Base-by-base conservation (phyloP, 2,113 vertebrate genomes). In the Halichoerus grypus region DNA sequence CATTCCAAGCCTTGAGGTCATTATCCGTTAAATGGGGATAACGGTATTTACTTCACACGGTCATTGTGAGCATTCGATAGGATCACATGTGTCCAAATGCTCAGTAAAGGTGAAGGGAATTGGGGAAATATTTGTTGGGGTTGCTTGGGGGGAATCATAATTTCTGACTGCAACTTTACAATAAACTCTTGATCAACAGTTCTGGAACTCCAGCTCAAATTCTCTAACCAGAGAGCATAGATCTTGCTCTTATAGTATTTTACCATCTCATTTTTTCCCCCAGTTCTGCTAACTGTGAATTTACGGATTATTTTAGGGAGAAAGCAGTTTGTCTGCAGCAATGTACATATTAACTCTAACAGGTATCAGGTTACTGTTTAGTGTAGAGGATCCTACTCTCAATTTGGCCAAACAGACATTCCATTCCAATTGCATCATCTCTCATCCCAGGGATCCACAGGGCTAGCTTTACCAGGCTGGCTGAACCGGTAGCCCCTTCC, bases 221-320 rank as follows among this genome's bases (percentile, higher is more conserved):
- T 96, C 31, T 81, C 82, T 31, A 83, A 84, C 7, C 15, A 83
- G 63, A 92, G n/a, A 80, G 24, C 9, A 36, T 11, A 92, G 39
- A 81, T 51, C 11, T 89, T 92, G 33, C 26, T 91, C 21, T 65
- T 65, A 87, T 39, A 7, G 15, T 65, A n/a, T 93, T 96, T 49
- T 53, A 33, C 11, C 59, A 51, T 86, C 33, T 51, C 0, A 26
- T 28, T 51, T 95, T 72, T 85, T 49, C 28, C 46, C 46, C 46
- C 46, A 84, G 24, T 96, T 97, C n/a, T 92, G n/a, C 18, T 49
- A 39, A 59, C 33, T 90, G 39, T 94, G 63, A 92, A 26, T 90
- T 86, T 86, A 76, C 28, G 80, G 16, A 59, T 65, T 87, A 72
- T 67, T n/a, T 24, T 92, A 94, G 72, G 46, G 61, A 95, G 22